These are phyloP conservation scores for Harmothoe impar DNA, from an alignment of 2,888 invertebrate genomes.

Conservation along the genomic window DNA sequence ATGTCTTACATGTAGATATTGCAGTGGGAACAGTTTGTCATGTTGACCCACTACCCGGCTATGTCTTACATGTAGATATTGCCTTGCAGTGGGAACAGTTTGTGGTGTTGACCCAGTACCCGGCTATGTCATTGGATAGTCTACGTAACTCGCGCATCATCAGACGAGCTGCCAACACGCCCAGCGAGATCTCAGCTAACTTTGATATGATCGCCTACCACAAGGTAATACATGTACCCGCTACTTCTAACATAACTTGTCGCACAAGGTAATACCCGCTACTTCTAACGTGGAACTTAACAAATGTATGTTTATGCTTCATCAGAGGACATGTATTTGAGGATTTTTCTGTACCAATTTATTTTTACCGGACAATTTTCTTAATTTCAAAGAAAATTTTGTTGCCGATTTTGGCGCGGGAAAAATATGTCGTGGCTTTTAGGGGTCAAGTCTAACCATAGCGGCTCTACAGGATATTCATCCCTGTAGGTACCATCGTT, in stretches of 20 bases:
- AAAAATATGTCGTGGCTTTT: too few relatives aligned
- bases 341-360: too few relatives aligned
- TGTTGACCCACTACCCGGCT: background rate
- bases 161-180: conserved; percentile 19
- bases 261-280: background rate
- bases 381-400: too few relatives aligned
- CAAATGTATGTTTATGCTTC: too few relatives aligned
- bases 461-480: too few relatives aligned
- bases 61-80: background rate
- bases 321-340: too few relatives aligned
- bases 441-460: too few relatives aligned
- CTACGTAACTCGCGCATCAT: conserved; percentile 28
- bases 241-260: background rate
- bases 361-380: too few relatives aligned
- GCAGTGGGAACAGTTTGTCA: conserved; percentile 52
- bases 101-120: background rate
- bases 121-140: conserved; percentile 42
- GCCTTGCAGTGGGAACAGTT: conserved; percentile 54
- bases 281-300: too few relatives aligned
- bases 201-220: conserved; percentile 33
- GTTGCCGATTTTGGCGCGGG: too few relatives aligned
- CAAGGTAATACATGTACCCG: conserved; percentile 13
- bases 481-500: too few relatives aligned
- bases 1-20: too few relatives aligned
- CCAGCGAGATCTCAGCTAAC: conserved; percentile 45